phyloP scores from a whole-genome alignment of 2,797 vertebrate genomes.

The Spea hammondii region DNA sequence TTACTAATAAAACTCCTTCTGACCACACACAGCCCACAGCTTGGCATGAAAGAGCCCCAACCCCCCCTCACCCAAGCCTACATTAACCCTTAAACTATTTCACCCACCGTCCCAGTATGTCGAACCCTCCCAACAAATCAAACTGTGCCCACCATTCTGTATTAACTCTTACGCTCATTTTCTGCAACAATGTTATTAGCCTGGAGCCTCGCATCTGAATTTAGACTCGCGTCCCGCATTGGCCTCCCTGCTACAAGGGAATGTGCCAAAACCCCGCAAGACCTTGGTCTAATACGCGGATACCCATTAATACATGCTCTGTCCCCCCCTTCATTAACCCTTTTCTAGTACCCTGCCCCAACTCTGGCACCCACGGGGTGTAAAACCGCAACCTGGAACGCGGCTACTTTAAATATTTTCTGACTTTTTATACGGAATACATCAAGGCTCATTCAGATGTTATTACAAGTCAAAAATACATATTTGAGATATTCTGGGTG shows the following conservation, averaged over 20 bases:
- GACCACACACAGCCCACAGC: conserved; percentile 42
- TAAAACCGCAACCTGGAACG: not conserved
- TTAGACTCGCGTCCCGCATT: not conserved
- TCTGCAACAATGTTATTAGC: not conserved
- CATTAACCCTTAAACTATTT: conserved; percentile 1
- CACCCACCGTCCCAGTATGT: conserved; percentile 3
- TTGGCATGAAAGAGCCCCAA: conserved; percentile 13
- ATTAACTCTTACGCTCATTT: not conserved
- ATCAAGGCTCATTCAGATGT: not conserved
- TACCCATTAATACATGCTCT: too few relatives aligned
- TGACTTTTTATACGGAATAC: not conserved
- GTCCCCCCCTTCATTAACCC: too few relatives aligned
- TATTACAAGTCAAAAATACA: not conserved
- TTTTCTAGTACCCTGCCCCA: too few relatives aligned
- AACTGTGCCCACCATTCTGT: not conserved
- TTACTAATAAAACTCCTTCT: conserved; percentile 31
- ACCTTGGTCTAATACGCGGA: not conserved
- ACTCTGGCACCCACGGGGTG: too few relatives aligned
- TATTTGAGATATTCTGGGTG: not conserved
- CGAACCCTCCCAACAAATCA: conserved; percentile 6
- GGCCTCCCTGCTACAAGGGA: not conserved
- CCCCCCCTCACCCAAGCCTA: not conserved
- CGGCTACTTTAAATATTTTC: not conserved
- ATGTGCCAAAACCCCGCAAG: not conserved
- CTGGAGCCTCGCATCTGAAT: not conserved